Conservation (phyloP, 1,140 invertebrate species). For the Stegodyphus mimosarum region DNA sequence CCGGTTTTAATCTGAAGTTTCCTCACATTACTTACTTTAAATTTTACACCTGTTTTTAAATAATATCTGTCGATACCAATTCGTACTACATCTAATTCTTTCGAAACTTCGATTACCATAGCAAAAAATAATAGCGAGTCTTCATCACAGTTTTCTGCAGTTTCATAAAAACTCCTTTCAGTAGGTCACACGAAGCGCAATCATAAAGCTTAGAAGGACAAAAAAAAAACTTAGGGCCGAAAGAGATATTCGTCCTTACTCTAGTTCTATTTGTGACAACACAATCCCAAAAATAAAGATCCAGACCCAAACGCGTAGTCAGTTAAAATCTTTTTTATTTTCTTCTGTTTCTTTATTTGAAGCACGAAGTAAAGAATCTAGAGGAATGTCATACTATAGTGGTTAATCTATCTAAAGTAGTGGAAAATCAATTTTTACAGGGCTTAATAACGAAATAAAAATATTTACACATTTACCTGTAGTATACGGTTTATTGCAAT, state of each 20-base stretch:
- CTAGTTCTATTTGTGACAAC: constrained; percentile 56
- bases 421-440: too few relatives aligned
- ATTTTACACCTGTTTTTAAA: constrained; percentile 48
- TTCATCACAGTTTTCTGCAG: constrained; percentile 17
- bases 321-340: neutral
- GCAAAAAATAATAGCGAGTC: constrained; percentile 19
- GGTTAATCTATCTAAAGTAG: too few relatives aligned
- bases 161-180: neutral
- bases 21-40: constrained; percentile 26
- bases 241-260: constrained; percentile 56
- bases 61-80: constrained; percentile 55
- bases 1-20: too few relatives aligned
- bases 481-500: neutral
- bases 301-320: constrained; percentile 43
- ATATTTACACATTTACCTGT: neutral
- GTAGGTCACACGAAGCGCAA: constrained; percentile 44
- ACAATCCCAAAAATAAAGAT: constrained; percentile 56
- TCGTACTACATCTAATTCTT: constrained; percentile 53
- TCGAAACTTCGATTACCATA: constrained; percentile 60
- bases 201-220: constrained; percentile 24
- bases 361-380: too few relatives aligned
- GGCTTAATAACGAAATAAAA: too few relatives aligned
- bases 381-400: too few relatives aligned
- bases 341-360: too few relatives aligned
- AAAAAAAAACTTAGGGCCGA: constrained; percentile 42